A percentile compares a stretch with the other conserved stretches of the same genome.
Evolutionary conservation across 2,888 invertebrate genomes (phyloP).

Genomic region (Trissonchulus latispiculum): DNA sequence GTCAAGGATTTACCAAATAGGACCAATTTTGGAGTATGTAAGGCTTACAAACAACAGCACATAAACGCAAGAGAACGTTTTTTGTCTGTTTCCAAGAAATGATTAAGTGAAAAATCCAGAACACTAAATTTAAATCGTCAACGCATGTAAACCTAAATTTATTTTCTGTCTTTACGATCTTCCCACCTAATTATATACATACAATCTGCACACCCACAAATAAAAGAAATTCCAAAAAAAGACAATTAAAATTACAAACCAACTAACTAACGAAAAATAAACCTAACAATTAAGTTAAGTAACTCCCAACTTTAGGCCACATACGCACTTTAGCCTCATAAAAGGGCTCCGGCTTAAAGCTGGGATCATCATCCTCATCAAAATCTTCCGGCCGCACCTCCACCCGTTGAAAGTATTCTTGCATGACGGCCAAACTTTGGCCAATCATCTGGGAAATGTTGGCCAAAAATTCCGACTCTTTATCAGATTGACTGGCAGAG

Average conservation of each 20-base stretch:
- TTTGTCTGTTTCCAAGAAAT: no score
- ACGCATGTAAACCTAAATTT: no score
- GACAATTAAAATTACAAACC: not conserved
- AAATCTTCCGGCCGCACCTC: constrained; percentile 20
- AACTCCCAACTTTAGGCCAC: constrained; percentile 12
- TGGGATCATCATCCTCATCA: constrained; percentile 22
- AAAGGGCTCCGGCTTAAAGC: constrained; percentile 18
- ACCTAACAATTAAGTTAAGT: not conserved
- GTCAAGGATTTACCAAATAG: no score
- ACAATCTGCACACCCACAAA: no score
- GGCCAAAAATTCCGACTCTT: not conserved
- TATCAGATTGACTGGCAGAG: no score
- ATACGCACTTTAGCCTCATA: constrained; percentile 20
- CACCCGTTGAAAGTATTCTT: constrained; percentile 7
- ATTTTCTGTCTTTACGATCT: no score
- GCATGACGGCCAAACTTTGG: not conserved
- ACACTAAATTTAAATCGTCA: no score
- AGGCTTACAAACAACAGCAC: no score
- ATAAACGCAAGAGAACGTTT: no score
- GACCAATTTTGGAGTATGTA: no score
- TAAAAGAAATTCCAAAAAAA: not conserved
- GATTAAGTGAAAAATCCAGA: no score
- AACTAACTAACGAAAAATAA: not conserved
- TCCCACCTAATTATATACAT: no score
- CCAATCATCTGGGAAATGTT: not conserved